Evolutionary conservation across 2,113 vertebrate genomes (phyloP).

Genomic region (Peromyscus leucopus): DNA sequence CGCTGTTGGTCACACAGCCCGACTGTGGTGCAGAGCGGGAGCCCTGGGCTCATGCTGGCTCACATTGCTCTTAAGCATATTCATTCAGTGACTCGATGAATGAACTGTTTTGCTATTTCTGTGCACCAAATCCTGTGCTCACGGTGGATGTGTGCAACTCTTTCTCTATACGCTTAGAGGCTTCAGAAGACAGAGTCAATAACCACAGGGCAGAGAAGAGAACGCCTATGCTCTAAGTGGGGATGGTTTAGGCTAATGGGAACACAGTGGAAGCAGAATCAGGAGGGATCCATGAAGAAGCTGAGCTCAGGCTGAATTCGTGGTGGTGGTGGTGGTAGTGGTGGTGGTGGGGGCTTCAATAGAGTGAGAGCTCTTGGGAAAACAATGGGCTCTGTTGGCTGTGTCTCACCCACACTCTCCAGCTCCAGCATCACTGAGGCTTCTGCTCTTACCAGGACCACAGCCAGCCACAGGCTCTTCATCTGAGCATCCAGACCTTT

Average conservation of each 20-base stretch:
- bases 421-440: no score
- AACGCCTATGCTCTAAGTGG: neutral
- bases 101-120: constrained; percentile 1
- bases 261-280: neutral
- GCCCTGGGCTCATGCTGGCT: neutral
- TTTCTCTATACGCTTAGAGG: neutral
- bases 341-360: neutral
- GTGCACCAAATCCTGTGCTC: neutral
- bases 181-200: neutral
- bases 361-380: neutral
- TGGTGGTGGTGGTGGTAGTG: neutral
- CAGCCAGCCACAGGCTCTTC: neutral
- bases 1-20: neutral
- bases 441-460: neutral
- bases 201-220: neutral
- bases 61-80: neutral
- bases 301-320: neutral
- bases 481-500: neutral
- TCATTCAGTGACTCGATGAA: neutral
- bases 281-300: constrained; percentile 31
- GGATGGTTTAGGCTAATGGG: neutral
- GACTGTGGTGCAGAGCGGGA: neutral
- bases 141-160: neutral
- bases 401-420: neutral
- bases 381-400: neutral